A percentile compares a stretch with the other conserved stretches of the same genome.
phyloP scores from a whole-genome alignment of 2,113 vertebrate species.

The Chloebia gouldiae region DNA sequence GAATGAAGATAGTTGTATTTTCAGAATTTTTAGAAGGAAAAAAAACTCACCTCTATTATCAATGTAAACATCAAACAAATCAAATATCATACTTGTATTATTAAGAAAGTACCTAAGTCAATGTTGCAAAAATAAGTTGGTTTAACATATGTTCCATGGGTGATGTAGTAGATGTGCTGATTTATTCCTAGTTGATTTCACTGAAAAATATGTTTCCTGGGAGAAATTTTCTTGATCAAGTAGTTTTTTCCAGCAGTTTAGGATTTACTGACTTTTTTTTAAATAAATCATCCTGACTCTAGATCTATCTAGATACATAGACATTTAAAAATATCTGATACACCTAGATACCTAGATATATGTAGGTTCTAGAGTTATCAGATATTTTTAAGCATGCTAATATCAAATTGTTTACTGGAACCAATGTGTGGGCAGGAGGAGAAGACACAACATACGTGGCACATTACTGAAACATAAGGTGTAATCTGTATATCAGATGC shows the following conservation, averaged over 20 bases:
- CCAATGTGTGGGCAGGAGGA: rapidly evolving
- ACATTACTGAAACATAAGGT: background rate
- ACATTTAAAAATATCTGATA: background rate
- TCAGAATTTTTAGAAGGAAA: background rate
- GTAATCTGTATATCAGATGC: background rate
- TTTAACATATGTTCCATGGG: background rate
- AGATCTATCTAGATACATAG: background rate
- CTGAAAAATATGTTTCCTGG: background rate
- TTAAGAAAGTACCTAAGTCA: background rate
- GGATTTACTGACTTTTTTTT: background rate
- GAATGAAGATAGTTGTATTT: background rate
- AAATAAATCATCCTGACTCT: background rate
- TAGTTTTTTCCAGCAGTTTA: background rate
- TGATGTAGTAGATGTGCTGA: background rate
- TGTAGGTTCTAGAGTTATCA: background rate
- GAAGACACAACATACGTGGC: rapidly evolving
- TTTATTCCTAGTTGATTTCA: background rate
- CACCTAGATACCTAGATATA: background rate
- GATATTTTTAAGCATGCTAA: background rate
- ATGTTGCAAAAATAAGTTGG: background rate
- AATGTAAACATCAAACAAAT: background rate
- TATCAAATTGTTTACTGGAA: background rate
- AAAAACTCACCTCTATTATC: rapidly evolving
- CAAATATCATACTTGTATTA: background rate
- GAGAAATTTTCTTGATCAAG: background rate